Percentiles rank a stretch among this genome's conserved stretches.
These are phyloP conservation scores for Echinometra lucunter DNA, from an alignment of 53 echinoderm and acorn worm species.

Conservation along the genomic window DNA sequence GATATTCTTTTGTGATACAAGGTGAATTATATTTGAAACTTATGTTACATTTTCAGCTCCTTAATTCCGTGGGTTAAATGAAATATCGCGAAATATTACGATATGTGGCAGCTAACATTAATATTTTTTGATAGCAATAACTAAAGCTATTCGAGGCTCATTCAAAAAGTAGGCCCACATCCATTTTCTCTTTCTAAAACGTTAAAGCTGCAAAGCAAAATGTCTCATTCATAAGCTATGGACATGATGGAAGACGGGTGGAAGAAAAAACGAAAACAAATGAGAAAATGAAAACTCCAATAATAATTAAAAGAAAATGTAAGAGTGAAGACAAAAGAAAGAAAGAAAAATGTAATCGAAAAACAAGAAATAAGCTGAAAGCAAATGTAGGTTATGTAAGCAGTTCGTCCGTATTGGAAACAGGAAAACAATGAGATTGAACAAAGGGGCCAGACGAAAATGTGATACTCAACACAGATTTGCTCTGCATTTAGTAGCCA, in stretches of 20 bases:
- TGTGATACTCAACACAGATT: not conserved
- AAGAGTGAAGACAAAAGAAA: not conserved
- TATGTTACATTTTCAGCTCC: not conserved
- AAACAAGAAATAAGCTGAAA: not conserved
- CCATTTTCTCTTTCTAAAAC: too few relatives aligned
- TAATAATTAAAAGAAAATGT: too few relatives aligned
- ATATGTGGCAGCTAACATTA: too few relatives aligned
- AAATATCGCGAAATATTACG: too few relatives aligned
- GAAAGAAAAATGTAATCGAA: not conserved
- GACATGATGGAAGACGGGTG: too few relatives aligned
- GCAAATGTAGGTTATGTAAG: not conserved
- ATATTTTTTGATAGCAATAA: too few relatives aligned
- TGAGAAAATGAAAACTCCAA: too few relatives aligned
- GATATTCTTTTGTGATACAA: not conserved
- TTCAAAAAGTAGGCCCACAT: too few relatives aligned
- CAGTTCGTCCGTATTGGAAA: not conserved
- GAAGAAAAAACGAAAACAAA: not conserved
- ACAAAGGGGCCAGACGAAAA: not conserved
- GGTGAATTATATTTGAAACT: not conserved
- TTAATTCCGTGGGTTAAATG: not conserved
- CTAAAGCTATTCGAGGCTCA: too few relatives aligned
- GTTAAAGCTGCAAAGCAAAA: too few relatives aligned
- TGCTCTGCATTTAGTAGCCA: not conserved
- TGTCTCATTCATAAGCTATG: too few relatives aligned
- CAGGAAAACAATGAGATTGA: not conserved